These are phyloP conservation scores for Gonocerus acuteangulatus DNA, from an alignment of 2,888 invertebrate genomes.

Conservation along the genomic window DNA sequence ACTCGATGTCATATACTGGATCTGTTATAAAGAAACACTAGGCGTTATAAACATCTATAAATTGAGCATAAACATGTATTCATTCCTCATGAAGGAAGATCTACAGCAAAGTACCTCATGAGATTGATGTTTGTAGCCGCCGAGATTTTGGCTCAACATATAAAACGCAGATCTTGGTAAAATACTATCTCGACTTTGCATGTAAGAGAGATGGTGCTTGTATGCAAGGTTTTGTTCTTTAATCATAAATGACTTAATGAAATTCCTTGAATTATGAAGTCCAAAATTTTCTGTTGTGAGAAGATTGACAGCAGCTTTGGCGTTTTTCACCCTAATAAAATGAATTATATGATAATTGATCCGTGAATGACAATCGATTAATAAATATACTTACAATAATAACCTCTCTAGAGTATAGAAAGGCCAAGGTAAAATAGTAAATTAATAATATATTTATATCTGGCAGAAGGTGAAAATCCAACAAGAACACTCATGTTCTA, in stretches of 20 bases:
- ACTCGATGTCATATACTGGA: constrained; percentile 45
- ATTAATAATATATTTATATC: too few relatives aligned
- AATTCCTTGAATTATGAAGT: constrained; percentile 37
- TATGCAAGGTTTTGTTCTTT: constrained; percentile 45
- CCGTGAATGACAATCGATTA: too few relatives aligned
- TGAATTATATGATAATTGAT: too few relatives aligned
- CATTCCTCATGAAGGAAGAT: too few relatives aligned
- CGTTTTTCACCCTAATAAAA: constrained; percentile 45
- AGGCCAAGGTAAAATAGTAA: too few relatives aligned
- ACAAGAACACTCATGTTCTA: too few relatives aligned
- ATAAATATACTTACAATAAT: too few relatives aligned
- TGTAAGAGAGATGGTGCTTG: constrained; percentile 44
- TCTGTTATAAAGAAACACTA: constrained; percentile 31
- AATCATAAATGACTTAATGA: constrained; percentile 21
- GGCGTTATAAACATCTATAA: not conserved
- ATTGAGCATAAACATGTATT: too few relatives aligned
- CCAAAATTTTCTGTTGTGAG: constrained; percentile 42
- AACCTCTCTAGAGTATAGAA: too few relatives aligned
- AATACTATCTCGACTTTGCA: constrained; percentile 52
- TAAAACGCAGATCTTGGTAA: constrained; percentile 47
- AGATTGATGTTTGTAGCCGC: constrained; percentile 42
- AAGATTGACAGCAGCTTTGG: constrained; percentile 47
- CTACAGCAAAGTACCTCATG: constrained; percentile 38
- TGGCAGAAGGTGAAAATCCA: too few relatives aligned
- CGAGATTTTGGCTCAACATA: constrained; percentile 40